Conservation (phyloP, 2,888 invertebrate genomes). For the Asteroscopus sphinx region DNA sequence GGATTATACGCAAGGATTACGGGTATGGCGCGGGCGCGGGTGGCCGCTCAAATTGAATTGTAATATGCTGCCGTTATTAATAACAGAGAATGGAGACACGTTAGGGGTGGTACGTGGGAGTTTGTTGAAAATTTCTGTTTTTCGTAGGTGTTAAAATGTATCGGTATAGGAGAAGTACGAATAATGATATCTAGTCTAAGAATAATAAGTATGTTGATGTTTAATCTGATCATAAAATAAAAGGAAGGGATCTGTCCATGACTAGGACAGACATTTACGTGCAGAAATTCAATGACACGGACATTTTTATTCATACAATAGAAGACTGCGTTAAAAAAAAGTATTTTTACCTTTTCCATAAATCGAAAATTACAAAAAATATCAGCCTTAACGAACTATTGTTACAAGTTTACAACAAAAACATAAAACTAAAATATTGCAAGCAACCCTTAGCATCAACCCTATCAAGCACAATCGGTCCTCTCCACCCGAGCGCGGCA, state of each 20-base stretch:
- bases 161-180: too few species aligned
- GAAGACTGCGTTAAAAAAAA: too few species aligned
- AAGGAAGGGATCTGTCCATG: too few species aligned
- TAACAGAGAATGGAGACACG: constrained; percentile 70
- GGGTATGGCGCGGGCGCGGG: constrained; percentile 56
- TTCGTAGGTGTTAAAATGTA: too few species aligned
- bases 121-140: not conserved
- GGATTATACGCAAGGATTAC: constrained; percentile 80
- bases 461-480: constrained; percentile 75
- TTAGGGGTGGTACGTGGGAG: constrained; percentile 68
- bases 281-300: too few species aligned
- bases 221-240: too few species aligned
- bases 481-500: constrained; percentile 71
- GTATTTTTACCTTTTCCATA: too few species aligned
- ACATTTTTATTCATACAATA: too few species aligned
- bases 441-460: constrained; percentile 63
- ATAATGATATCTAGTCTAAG: too few species aligned
- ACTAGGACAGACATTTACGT: too few species aligned
- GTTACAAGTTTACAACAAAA: constrained; percentile 15
- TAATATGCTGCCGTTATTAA: constrained; percentile 87
- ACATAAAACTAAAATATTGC: constrained; percentile 27
- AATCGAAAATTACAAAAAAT: not conserved
- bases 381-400: constrained; percentile 46
- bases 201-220: too few species aligned
- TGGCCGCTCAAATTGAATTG: constrained; percentile 87